Base-by-base conservation (phyloP, 2,113 vertebrate genomes). In the Percina caprodes region DNA sequence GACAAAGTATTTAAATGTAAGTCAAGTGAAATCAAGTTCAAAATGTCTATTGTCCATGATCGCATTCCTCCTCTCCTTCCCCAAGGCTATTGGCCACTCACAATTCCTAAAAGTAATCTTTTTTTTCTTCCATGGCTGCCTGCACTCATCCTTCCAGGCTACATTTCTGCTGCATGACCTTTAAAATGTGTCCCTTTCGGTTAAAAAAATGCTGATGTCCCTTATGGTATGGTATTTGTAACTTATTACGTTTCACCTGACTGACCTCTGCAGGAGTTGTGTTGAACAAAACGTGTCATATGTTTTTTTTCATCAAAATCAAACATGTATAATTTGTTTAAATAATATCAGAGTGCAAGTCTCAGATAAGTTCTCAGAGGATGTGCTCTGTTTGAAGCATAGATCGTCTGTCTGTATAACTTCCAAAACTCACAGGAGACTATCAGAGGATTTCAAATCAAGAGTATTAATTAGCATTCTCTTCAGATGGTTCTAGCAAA, bases 171-270 rank as follows among this genome's bases (percentile, higher is more conserved):
- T 26, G 14, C 0, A 0, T 39, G 24, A 11, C 48, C 30, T 54
- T 0, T 16, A 5, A 33, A 5, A 33, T 33, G 33, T 33, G 33
- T 33, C 33, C 21, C 14, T 13, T 6, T 35, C 3, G 0, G 6
- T 18, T n/a, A 46, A 63, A 79, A n/a, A 33, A 18, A 63, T 42
- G 33, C 63, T 52, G 48, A 82, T 5, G 26, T 56, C 48, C 35
- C 24, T 51, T 4, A 24, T 52, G 48, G 42, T 4, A 24, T 52
- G 48, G 49, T 2, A 0, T 39, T 55, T 51, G 13, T 1, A 51
- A 18, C 14, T 26, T 33, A n/a, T 42, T 21, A 61, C 9, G 1
- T 61, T 74, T 69, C 48, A 69, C 55, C 58, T 24, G 39, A 2
- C 11, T 46, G 24, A 62, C 35, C 55, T 81, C 49, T 49, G 72